Evolutionary conservation across 2,113 vertebrate genomes (phyloP).

Genomic region (Pimephales promelas): DNA sequence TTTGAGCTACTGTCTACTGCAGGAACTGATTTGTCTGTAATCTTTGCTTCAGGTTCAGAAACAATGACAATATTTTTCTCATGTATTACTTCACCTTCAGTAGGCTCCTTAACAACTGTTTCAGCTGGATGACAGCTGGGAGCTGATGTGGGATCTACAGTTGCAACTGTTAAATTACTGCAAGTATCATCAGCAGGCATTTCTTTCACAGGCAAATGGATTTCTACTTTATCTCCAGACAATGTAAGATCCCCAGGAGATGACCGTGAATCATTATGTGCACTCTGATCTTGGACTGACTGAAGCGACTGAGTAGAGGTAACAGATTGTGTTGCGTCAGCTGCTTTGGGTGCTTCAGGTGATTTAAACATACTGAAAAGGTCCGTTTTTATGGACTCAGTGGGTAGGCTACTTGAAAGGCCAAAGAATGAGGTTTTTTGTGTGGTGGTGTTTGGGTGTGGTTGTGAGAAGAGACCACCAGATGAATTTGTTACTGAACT

Average conservation of each 20-base stretch:
- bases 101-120: slow-evolving; percentile 40
- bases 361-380: slow-evolving; percentile 82
- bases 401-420: slow-evolving; percentile 71
- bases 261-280: slow-evolving; percentile 30
- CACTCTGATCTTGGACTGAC: slow-evolving; percentile 49
- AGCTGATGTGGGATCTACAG: slow-evolving; percentile 1
- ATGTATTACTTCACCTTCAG: slow-evolving; percentile 56
- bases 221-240: background rate
- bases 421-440: slow-evolving; percentile 81
- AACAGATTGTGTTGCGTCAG: slow-evolving; percentile 46
- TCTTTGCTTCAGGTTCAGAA: slow-evolving; percentile 58
- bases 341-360: slow-evolving; percentile 57
- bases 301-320: slow-evolving; percentile 1
- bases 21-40: slow-evolving; percentile 55
- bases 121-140: background rate
- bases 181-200: background rate
- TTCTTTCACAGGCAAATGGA: background rate
- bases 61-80: slow-evolving; percentile 61
- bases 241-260: slow-evolving; percentile 13
- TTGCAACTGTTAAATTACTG: background rate
- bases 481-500: slow-evolving; percentile 72
- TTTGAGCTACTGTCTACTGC: slow-evolving; percentile 26
- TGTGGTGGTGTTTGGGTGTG: slow-evolving; percentile 71
- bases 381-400: slow-evolving; percentile 77
- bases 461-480: slow-evolving; percentile 72